These are phyloP conservation scores for Polydrusus pterygomalis DNA, from an alignment of 2,888 invertebrate species.

Conservation along the genomic window DNA sequence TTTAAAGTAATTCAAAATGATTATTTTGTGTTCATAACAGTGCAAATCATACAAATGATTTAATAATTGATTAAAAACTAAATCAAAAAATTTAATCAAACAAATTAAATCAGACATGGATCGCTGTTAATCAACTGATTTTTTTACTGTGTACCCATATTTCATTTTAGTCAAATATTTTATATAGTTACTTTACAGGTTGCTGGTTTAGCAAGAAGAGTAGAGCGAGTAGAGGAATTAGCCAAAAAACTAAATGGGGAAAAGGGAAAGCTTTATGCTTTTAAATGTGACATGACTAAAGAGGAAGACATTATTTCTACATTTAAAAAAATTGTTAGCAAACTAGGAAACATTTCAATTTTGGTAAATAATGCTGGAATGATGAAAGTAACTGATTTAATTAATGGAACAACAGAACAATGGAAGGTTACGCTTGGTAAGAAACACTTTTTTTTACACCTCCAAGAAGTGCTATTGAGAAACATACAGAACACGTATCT, in stretches of 20 bases:
- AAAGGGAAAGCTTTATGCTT: slow-evolving; percentile 59
- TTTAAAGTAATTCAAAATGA: no score
- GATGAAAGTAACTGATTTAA: slow-evolving; percentile 5
- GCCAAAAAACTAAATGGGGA: slow-evolving; percentile 51
- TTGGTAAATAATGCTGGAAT: slow-evolving; percentile 58
- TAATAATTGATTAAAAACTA: no score
- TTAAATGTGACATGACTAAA: slow-evolving; percentile 65
- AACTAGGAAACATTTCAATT: slow-evolving; percentile 54
- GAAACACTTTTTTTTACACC: no score
- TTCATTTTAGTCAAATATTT: background rate
- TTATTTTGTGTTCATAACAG: no score
- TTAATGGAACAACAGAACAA: slow-evolving; percentile 31
- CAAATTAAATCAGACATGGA: no score
- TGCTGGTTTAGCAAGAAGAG: slow-evolving; percentile 61
- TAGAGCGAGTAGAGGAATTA: slow-evolving; percentile 59
- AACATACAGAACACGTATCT: no score
- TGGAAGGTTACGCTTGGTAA: slow-evolving; percentile 45
- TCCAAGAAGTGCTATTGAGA: no score
- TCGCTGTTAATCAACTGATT: no score
- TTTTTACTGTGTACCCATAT: no score
- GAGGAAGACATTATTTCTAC: slow-evolving; percentile 65
- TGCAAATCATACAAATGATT: no score
- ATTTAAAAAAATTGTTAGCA: slow-evolving; percentile 64
- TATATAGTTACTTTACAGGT: slow-evolving; percentile 57
- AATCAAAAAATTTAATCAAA: no score